These are phyloP conservation scores for Ptychobarbus kaznakovi DNA, from an alignment of 2,797 vertebrate genomes.

Conservation along the genomic window DNA sequence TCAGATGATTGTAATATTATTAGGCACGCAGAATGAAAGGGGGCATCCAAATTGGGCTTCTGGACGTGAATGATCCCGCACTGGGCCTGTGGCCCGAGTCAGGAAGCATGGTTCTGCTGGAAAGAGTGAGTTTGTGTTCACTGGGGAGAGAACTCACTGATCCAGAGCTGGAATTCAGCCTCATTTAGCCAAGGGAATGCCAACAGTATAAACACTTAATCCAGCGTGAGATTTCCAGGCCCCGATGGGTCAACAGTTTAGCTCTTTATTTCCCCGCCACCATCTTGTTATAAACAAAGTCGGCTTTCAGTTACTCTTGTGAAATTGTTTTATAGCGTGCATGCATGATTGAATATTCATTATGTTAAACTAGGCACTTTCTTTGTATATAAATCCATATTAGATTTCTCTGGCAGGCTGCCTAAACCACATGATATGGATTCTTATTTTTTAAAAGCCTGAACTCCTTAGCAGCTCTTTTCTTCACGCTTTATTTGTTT, in stretches of 20 bases:
- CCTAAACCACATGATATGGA: slow-evolving; percentile 84
- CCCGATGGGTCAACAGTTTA: slow-evolving; percentile 83
- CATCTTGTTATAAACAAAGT: slow-evolving; percentile 81
- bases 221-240: slow-evolving; percentile 76
- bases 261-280: slow-evolving; percentile 70
- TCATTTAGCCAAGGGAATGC: slow-evolving; percentile 78
- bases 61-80: slow-evolving; percentile 2
- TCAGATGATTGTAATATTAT: background rate
- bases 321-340: slow-evolving; percentile 87
- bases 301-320: slow-evolving; percentile 90
- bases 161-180: slow-evolving; percentile 75
- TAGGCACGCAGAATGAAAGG: background rate
- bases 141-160: slow-evolving; percentile 73
- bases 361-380: slow-evolving; percentile 86
- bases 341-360: slow-evolving; percentile 92
- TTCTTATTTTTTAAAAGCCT: slow-evolving; percentile 73
- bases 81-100: background rate
- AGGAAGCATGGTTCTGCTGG: background rate
- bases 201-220: slow-evolving; percentile 84
- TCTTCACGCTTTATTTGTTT: slow-evolving; percentile 74
- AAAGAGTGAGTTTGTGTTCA: slow-evolving; percentile 46
- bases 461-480: slow-evolving; percentile 73
- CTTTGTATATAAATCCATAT: slow-evolving; percentile 88
- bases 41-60: background rate
- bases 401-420: slow-evolving; percentile 82